Conservation (phyloP, 1,140 invertebrate species). For the Magallana gigas region DNA sequence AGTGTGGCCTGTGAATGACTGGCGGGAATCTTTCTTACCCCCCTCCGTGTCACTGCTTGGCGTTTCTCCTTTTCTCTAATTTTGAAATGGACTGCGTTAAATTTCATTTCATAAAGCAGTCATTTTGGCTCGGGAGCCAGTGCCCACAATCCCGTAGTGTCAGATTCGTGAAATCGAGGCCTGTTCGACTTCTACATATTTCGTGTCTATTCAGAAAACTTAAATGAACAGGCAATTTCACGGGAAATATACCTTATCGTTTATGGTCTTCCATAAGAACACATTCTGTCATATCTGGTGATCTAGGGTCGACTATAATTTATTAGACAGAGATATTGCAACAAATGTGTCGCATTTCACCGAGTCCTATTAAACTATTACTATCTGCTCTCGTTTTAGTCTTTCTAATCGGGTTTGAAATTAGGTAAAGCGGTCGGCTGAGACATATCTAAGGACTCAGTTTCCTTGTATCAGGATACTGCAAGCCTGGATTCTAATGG, state of each 20-base stretch:
- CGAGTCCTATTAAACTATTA: not conserved
- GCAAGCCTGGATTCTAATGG: not conserved
- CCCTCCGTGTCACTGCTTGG: not conserved
- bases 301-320: not conserved
- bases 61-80: not conserved
- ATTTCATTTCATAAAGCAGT: not conserved
- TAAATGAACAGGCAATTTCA: conserved; percentile 31
- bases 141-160: not conserved
- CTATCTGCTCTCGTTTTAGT: not conserved
- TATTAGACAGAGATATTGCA: conserved; percentile 12
- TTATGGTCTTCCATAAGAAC: not conserved
- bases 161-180: not conserved
- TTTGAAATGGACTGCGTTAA: conserved; percentile 9
- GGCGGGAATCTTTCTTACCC: too few species aligned
- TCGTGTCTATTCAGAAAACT: conserved; percentile 22
- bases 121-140: not conserved
- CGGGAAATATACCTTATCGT: conserved; percentile 21
- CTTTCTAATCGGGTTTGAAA: conserved; percentile 22
- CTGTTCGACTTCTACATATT: not conserved
- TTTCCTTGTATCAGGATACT: not conserved
- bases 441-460: not conserved
- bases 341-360: conserved; percentile 32
- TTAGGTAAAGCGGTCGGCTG: conserved; percentile 19
- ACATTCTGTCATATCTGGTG: not conserved
- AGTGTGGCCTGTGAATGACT: too few species aligned